Base-by-base conservation (phyloP, 2,113 vertebrate species). In the Gymnorhina tibicen region DNA sequence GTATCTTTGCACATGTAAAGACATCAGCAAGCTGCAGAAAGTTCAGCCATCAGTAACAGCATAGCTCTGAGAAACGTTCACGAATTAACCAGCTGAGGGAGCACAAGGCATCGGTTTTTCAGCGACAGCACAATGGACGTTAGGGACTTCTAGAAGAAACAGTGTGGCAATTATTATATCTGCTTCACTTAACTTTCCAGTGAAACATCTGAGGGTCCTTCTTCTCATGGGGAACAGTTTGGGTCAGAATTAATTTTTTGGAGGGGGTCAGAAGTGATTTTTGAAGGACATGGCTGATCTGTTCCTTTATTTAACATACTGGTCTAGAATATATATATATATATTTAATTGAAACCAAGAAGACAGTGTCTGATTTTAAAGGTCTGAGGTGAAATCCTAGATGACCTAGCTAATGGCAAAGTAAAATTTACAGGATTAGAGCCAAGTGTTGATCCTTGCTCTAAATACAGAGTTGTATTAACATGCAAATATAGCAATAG, bases 11-110 rank as follows among this genome's bases (percentile, higher is more conserved):
- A 37, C 8, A 13, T 41, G 16, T 33, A 72, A 84, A 60, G n/a
- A 9, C 24, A 47, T 37, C 24, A 80, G 42, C 3, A 10, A 76
- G 37, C 63, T 80, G 18, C 6, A 20, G 32, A 68, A 70, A 86
- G 84, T 56, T 55, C 56, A 88, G 24, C n/a, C n/a, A 3, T 44
- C 37, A 39, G 32, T n/a, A 52, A 32, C 1, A 52, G 28, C 1
- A 1, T 1, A 47, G 67, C 66, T 69, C 81, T 69, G 46, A 60
- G 88, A 88, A 84, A 67, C 11, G 10, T 94, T 94, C 78, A 27
- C 3, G 18, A 72, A 66, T 70, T 70, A 90, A 66, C 94, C 95
- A 95, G 95, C 87, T 91, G 93, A 92, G 95, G 95, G 96, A 95
- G 94, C 95, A 87, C 74, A 76, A 83, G 28, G 35, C 46, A 76